Conservation (phyloP, 2,797 vertebrate genomes). For the Sternarchorhynchus goeldii region DNA sequence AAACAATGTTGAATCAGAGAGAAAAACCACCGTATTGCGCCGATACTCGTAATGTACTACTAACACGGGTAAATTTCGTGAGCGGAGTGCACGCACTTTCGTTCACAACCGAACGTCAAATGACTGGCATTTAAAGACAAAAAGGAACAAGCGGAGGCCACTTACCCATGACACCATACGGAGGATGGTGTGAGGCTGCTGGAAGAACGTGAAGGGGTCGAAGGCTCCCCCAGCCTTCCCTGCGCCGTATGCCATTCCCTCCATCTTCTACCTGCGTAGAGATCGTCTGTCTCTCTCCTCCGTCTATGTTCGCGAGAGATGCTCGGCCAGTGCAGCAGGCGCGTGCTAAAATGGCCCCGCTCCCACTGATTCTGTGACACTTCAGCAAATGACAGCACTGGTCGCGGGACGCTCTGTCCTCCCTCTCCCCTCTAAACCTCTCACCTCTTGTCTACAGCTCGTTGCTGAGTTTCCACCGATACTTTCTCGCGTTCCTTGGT, state of each 20-base stretch:
- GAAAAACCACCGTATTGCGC: too few relatives aligned
- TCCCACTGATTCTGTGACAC: neutral
- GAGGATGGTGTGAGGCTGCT: conserved; percentile 90
- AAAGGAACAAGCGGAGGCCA: neutral
- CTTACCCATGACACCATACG: conserved; percentile 87
- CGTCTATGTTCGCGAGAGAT: conserved; percentile 7
- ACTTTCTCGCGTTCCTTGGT: too few relatives aligned
- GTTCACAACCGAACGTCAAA: too few relatives aligned
- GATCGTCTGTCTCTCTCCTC: neutral
- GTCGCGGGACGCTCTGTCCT: neutral
- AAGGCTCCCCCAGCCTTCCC: conserved; percentile 94
- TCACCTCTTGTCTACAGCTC: neutral
- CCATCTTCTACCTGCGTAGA: conserved; percentile 72
- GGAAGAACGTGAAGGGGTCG: conserved; percentile 88
- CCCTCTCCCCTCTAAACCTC: neutral
- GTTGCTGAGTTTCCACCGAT: neutral
- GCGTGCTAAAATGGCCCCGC: conserved; percentile 15
- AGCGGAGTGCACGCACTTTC: too few relatives aligned
- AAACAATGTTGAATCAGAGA: too few relatives aligned
- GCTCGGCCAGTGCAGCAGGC: neutral
- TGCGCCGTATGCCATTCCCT: conserved; percentile 92
- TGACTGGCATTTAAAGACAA: too few relatives aligned
- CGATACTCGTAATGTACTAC: too few relatives aligned
- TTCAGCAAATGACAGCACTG: neutral
- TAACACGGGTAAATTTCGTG: too few relatives aligned